These are phyloP conservation scores for Mythimna impura DNA, from an alignment of 2,888 invertebrate species.

Conservation along the genomic window DNA sequence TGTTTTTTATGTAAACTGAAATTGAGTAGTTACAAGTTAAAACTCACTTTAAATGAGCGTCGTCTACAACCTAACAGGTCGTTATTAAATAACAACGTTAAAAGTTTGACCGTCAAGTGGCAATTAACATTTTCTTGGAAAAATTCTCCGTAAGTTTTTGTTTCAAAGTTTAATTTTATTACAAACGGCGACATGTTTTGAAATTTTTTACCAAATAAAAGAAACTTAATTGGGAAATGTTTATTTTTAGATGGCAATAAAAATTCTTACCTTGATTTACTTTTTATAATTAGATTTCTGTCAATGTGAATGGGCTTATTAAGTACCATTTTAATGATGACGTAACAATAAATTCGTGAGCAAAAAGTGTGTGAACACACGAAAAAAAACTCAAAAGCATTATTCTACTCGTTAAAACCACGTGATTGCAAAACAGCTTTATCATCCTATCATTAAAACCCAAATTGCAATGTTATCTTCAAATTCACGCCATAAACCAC, in stretches of 20 bases:
- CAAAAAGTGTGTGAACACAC: neutral
- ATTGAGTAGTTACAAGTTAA: slow-evolving; percentile 39
- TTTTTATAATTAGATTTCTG: slow-evolving; percentile 22
- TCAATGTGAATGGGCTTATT: neutral
- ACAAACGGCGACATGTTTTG: slow-evolving; percentile 30
- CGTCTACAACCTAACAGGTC: slow-evolving; percentile 49
- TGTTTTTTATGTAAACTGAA: slow-evolving; percentile 35
- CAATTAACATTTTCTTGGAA: slow-evolving; percentile 58
- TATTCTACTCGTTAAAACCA: slow-evolving; percentile 7
- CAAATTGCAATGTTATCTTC: slow-evolving; percentile 28
- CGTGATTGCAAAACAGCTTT: neutral
- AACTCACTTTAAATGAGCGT: slow-evolving; percentile 48
- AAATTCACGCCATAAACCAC: slow-evolving; percentile 48
- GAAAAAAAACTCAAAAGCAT: too few species aligned
- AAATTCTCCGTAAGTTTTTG: slow-evolving; percentile 43
- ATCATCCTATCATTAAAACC: slow-evolving; percentile 7
- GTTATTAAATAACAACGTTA: slow-evolving; percentile 61
- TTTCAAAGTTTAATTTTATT: slow-evolving; percentile 34
- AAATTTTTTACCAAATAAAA: slow-evolving; percentile 1
- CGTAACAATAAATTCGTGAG: neutral
- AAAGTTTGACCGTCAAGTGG: slow-evolving; percentile 52
- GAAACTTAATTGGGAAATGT: slow-evolving; percentile 14
- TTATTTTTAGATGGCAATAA: slow-evolving; percentile 11
- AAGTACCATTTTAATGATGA: neutral
- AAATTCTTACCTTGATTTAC: neutral